These are phyloP conservation scores for Anastrepha ludens DNA, from an alignment of 1,140 invertebrate species.

Conservation along the genomic window DNA sequence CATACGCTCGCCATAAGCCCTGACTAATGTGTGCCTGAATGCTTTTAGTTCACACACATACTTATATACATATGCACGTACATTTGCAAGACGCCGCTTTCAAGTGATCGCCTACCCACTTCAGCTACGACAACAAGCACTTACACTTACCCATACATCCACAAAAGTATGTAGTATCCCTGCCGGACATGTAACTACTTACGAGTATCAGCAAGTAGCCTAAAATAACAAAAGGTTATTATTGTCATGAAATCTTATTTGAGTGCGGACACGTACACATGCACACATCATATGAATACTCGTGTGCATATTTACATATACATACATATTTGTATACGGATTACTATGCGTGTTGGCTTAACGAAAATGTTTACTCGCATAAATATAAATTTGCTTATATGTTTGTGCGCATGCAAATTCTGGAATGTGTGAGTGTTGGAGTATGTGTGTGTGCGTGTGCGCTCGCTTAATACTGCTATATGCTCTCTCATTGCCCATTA, in stretches of 20 bases:
- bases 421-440: neutral
- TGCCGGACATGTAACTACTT: neutral
- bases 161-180: neutral
- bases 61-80: neutral
- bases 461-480: neutral
- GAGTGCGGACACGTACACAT: neutral
- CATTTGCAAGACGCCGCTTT: neutral
- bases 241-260: constrained; percentile 37
- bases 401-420: neutral
- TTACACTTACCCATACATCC: neutral
- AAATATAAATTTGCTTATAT: neutral
- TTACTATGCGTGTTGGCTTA: neutral
- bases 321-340: neutral
- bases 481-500: neutral
- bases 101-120: constrained; percentile 1
- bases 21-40: neutral
- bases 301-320: neutral
- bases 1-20: too few relatives aligned
- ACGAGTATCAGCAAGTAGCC: neutral
- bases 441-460: neutral
- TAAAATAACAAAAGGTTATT: constrained; percentile 36
- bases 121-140: constrained; percentile 18
- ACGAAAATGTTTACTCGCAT: neutral
- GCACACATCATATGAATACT: neutral
- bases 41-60: too few relatives aligned